Conservation (phyloP, 2,888 invertebrate genomes). For the Pollenia angustigena region DNA sequence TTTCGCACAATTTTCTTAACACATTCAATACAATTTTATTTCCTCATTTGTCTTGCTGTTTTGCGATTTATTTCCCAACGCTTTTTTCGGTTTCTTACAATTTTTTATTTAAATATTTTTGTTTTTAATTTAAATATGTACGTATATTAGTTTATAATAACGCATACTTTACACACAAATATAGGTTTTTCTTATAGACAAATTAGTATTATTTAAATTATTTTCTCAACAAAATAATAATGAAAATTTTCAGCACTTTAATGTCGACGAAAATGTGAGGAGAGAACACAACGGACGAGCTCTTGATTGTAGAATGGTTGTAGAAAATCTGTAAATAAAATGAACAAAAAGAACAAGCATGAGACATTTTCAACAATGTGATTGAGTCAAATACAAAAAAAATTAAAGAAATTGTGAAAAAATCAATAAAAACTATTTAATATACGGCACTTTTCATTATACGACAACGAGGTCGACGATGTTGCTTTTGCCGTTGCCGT, state of each 20-base stretch:
- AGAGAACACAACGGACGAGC: constrained; percentile 33
- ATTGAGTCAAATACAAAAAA: constrained; percentile 40
- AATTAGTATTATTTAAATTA: constrained; percentile 17
- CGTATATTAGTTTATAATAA: constrained; percentile 15
- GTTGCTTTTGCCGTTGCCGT: constrained; percentile 42
- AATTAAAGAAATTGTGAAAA: constrained; percentile 27
- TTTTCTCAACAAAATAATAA: constrained; percentile 19
- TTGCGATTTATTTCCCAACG: not conserved
- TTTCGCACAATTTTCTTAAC: constrained; percentile 74
- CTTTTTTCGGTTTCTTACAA: not conserved
- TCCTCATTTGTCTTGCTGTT: constrained; percentile 53
- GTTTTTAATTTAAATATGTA: not conserved
- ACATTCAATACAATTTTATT: constrained; percentile 58
- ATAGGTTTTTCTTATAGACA: not conserved
- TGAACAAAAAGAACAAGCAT: constrained; percentile 55
- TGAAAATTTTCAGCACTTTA: constrained; percentile 47
- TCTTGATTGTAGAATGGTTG: constrained; percentile 60
- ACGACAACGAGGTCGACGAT: constrained; percentile 5
- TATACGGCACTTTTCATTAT: constrained; percentile 35
- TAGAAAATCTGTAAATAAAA: constrained; percentile 66
- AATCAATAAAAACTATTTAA: constrained; percentile 70
- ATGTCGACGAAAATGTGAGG: constrained; percentile 42
- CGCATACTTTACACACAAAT: constrained; percentile 25
- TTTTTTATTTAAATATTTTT: not conserved
- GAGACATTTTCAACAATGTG: constrained; percentile 47